Base-by-base conservation (phyloP, 2,797 vertebrate genomes). In the Aeoliscus strigatus region DNA sequence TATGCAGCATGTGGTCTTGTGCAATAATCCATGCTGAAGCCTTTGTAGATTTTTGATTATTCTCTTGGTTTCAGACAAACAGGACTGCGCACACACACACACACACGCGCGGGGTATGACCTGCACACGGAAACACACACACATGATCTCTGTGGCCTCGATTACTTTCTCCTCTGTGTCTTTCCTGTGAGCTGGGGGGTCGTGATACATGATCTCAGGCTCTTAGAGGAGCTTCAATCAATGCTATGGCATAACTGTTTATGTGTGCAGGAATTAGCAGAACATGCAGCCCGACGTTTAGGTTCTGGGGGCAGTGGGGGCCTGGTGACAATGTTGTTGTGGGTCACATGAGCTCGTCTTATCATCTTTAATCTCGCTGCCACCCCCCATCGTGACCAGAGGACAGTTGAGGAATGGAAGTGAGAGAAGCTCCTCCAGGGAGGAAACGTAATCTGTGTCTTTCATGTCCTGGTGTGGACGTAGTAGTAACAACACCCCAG, bases 1-100 rank as follows among this genome's bases (percentile, higher is more conserved):
- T 39, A 77, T 78, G 29, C 72, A 70, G 58, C 51, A 62, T 60
- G 57, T 47, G 40, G 14, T 42, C 2, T 29, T 39, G 29, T 10
- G 33, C 8, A 17, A 27, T 68, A 73, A 80, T 73, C 69, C 45
- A 57, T 62, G 39, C 17, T 5, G 21, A 2, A 32, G 35, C 49
- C 60, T 49, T 41, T 55, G 52, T 51, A 60, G 52, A 60, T 56
- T 70, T 60, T 53, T 39, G 50, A 72, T 66, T 61, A 49, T 69
- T 69, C 43, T 64, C 49, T 71, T 39, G 14, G 26, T 53, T 55
- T 58, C 57, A 63, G 33, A 14, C 47, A 18, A n/a, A n/a, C n/a
- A n/a, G n/a, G n/a, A n/a, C n/a, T n/a, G n/a, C n/a, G n/a, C 15
- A 35, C 14, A 16, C 27, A 40, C n/a, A 31, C 14, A 27, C 9